Conservation (phyloP, 2,888 invertebrate genomes). For the Pyrrhia umbra region DNA sequence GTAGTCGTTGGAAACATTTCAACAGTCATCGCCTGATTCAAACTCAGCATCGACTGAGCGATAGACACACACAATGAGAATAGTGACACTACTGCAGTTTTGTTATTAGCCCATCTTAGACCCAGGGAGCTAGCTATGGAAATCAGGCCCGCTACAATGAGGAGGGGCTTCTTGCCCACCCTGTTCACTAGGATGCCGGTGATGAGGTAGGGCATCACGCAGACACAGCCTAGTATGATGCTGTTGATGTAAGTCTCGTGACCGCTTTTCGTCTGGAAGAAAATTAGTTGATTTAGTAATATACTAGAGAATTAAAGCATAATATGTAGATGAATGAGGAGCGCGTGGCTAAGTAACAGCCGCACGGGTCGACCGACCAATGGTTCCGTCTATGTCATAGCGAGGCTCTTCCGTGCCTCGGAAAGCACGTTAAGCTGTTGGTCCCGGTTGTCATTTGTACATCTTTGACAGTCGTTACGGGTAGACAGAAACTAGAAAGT, state of each 20-base stretch:
- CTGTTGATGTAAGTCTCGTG: conserved; percentile 81
- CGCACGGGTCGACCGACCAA: no score
- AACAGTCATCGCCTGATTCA: conserved; percentile 74
- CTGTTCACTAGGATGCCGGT: conserved; percentile 75
- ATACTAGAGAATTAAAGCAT: background rate
- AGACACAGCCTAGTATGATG: conserved; percentile 75
- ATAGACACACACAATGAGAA: conserved; percentile 71
- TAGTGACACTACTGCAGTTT: conserved; percentile 70
- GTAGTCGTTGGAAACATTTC: conserved; percentile 78
- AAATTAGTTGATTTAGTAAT: no score
- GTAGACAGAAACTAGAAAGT: no score
- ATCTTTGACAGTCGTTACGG: no score
- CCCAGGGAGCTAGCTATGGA: conserved; percentile 64
- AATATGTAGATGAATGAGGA: no score
- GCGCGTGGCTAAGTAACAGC: no score
- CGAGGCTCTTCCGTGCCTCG: no score
- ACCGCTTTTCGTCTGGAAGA: conserved; percentile 75
- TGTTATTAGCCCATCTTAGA: conserved; percentile 72
- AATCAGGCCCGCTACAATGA: conserved; percentile 64
- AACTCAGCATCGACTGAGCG: conserved; percentile 70
- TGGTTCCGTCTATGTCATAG: no score
- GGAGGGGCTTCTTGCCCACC: conserved; percentile 77
- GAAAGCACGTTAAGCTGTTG: no score
- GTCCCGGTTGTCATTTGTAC: no score
- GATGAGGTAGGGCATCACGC: conserved; percentile 72